A percentile compares a stretch with the other conserved stretches of the same genome.
Conservation (phyloP, 2,113 vertebrate genomes). For the Chelonoidis abingdonii region DNA sequence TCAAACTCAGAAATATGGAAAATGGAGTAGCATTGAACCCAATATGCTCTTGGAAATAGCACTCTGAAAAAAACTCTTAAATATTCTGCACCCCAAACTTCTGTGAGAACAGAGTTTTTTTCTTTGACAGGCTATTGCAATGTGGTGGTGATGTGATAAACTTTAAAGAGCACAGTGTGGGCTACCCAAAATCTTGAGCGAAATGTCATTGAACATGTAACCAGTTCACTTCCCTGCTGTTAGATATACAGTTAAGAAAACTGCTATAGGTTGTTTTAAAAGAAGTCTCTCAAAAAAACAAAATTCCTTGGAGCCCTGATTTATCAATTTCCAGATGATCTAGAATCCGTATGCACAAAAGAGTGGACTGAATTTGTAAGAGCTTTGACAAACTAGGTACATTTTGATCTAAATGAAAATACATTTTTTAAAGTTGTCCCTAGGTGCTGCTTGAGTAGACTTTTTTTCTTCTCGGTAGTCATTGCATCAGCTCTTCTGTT, state of each 20-base stretch:
- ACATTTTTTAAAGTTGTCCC: neutral
- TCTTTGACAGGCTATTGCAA: neutral
- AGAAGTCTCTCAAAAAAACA: neutral
- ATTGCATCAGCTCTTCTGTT: neutral
- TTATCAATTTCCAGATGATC: neutral
- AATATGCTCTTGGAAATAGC: neutral
- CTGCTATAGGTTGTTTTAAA: neutral
- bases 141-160: neutral
- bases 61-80: neutral
- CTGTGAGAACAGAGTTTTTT: neutral
- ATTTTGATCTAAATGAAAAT: neutral
- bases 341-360: neutral
- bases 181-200: neutral
- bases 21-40: neutral
- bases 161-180: neutral
- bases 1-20: neutral
- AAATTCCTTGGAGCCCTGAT: neutral
- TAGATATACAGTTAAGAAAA: neutral
- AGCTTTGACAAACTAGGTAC: neutral
- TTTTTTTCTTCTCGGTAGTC: neutral
- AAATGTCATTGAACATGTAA: neutral
- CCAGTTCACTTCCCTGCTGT: neutral
- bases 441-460: neutral
- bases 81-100: neutral
- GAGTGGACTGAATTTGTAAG: neutral